phyloP scores from a whole-genome alignment of 2,113 vertebrate genomes.

The Henicopernis longicauda region DNA sequence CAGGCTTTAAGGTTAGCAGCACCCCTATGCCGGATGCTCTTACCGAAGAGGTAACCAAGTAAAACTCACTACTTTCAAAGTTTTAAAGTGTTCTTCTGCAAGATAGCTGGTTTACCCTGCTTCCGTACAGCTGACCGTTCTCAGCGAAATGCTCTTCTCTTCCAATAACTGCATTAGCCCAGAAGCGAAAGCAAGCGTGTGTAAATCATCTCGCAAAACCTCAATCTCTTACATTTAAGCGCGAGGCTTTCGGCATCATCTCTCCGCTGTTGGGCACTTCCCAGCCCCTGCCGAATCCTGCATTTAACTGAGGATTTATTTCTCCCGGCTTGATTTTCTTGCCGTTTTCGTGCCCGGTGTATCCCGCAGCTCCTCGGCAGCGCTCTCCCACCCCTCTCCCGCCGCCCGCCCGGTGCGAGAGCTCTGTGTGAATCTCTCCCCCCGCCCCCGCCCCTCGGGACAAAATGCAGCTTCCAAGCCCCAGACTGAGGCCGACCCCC shows the following conservation, averaged over 20 bases:
- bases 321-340: neutral
- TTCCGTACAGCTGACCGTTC: rapidly evolving
- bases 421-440: neutral
- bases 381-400: neutral
- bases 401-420: rapidly evolving
- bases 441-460: too few species aligned
- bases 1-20: rapidly evolving
- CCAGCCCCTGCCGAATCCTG: too few species aligned
- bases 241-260: neutral
- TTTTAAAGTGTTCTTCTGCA: neutral
- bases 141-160: neutral
- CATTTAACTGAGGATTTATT: rapidly evolving
- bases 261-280: rapidly evolving
- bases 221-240: rapidly evolving
- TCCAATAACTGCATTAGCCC: rapidly evolving
- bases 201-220: too few species aligned
- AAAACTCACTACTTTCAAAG: neutral
- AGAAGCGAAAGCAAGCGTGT: rapidly evolving
- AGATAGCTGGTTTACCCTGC: neutral
- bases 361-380: neutral
- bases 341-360: rapidly evolving
- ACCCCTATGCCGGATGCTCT: rapidly evolving
- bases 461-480: neutral
- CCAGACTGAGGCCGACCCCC: too few species aligned
- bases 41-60: neutral